Base-by-base conservation (phyloP, 2,113 vertebrate genomes). In the Chloroceryle aenea region DNA sequence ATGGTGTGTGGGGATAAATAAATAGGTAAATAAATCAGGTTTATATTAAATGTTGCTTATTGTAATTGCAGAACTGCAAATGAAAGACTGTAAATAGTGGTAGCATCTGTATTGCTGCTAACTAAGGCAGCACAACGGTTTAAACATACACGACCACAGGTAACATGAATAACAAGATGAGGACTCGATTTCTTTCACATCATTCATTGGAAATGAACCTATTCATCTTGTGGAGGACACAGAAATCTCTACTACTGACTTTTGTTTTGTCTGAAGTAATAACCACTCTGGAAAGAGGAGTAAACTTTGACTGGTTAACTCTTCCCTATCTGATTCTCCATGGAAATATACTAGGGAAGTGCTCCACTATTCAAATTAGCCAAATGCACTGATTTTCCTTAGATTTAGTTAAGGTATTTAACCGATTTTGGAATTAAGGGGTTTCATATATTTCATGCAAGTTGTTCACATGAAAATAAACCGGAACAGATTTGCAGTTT, bases 121-220 rank as follows among this genome's bases (percentile, higher is more conserved):
- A 62, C 22, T 34, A 64, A 93, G 79, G 53, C 73, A 89, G 43
- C 36, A 64, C 53, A 89, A 76, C 23, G 73, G 45, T 69, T 95
- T 91, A 82, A 92, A 87, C 30, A 69, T 36, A 61, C 66, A 94
- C 91, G 66, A 82, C 66, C 61, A 90, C 36, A 64, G 74, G 91
- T 95, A 85, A 53, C 43, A 64, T 10, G 26, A 84, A 75, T 21
- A 92, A 82, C 17, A 92, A 84, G 15, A 56, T 42, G 77, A 93
- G 32, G 47, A 47, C 73, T 90, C 58, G 38, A 84, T 40, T 64
- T 63, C 48, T 90, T 92, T 93, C 64, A 82, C 69, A 58, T 61
- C 7, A 64, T 68, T 81, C 95, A 38, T 66, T 79, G 85, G 73
- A 95, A 92, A 85, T 79, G 9, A 87, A 85, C 7, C 30, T 47